A percentile compares a stretch with the other conserved stretches of the same genome.
Conservation (phyloP, 1,140 invertebrate species). For the Chionoecetes opilio region DNA sequence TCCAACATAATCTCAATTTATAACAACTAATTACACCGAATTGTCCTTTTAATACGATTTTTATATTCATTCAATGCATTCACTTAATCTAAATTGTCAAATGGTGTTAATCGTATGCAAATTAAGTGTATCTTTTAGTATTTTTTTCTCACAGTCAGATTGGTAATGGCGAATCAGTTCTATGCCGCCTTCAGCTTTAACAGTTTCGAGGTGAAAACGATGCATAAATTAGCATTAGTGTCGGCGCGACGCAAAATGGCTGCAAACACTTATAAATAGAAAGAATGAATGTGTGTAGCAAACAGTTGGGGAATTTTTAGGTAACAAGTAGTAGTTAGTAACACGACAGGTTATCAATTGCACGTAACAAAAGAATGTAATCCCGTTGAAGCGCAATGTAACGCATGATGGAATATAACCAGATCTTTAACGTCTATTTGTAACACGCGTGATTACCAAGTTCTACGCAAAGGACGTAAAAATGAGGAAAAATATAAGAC, state of each 20-base stretch:
- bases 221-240: slow-evolving; percentile 1
- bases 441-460: neutral
- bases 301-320: neutral
- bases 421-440: neutral
- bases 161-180: neutral
- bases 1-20: slow-evolving; percentile 21
- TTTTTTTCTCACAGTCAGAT: neutral
- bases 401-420: neutral
- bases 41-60: slow-evolving; percentile 20
- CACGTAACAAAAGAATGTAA: neutral
- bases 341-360: neutral
- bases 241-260: neutral
- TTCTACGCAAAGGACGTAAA: neutral
- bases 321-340: neutral
- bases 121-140: slow-evolving; percentile 20
- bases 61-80: neutral
- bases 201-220: neutral
- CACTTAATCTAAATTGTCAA: neutral
- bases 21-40: neutral
- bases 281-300: neutral
- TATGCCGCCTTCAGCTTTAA: neutral
- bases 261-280: neutral
- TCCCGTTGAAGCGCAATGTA: neutral
- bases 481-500: neutral
- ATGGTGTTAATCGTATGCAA: slow-evolving; percentile 20